phyloP scores from a whole-genome alignment of 2,113 vertebrate species.

The Lipotes vexillifer region DNA sequence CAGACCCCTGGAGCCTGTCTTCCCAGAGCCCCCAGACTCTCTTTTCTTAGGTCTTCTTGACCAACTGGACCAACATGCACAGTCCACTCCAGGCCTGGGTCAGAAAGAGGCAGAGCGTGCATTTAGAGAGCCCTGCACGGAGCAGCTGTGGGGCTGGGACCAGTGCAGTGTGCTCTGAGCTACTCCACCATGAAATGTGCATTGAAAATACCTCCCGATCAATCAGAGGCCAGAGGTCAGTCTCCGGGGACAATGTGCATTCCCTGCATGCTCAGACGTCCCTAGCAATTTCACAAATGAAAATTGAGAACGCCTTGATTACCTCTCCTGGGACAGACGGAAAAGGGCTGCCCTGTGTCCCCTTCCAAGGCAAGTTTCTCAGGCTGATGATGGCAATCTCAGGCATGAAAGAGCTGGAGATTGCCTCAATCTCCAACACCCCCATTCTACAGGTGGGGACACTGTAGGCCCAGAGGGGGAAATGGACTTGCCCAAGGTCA shows the following conservation, averaged over 20 bases:
- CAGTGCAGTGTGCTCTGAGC: accelerated
- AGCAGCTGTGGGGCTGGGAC: not conserved
- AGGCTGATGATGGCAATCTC: no score
- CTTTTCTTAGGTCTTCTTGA: not conserved
- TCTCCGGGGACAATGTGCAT: not conserved
- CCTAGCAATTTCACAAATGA: not conserved
- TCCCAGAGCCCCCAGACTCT: not conserved
- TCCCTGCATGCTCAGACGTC: not conserved
- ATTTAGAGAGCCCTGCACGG: not conserved
- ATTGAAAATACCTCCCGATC: not conserved
- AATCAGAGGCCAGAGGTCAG: not conserved
- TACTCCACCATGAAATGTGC: not conserved
- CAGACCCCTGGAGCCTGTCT: not conserved
- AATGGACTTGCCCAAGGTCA: not conserved
- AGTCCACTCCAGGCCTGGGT: not conserved
- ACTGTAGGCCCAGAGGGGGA: not conserved
- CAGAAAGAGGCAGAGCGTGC: accelerated
- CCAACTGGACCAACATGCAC: not conserved
- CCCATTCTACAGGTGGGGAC: not conserved
- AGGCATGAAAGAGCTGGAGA: not conserved
- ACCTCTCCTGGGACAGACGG: not conserved
- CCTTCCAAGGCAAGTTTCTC: not conserved
- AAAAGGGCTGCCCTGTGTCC: not conserved
- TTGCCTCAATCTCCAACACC: not conserved
- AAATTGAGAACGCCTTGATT: not conserved